A percentile compares a stretch with the other conserved stretches of the same genome.
Conservation (phyloP, 2,888 invertebrate species). For the Andrena bicolor region DNA sequence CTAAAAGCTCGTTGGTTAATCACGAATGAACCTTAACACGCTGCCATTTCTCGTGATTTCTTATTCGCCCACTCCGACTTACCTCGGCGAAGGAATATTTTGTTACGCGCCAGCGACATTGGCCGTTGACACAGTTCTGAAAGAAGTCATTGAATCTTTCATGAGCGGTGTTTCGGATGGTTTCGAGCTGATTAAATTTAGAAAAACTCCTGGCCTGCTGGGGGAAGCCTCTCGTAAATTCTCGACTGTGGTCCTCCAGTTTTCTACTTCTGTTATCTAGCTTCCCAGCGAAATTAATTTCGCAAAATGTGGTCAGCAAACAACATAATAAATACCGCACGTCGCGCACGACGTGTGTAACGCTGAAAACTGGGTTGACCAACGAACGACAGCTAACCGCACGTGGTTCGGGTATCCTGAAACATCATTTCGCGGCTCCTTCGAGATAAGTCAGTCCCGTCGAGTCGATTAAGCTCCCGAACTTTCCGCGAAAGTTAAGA, state of each 20-base stretch:
- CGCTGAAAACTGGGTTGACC: constrained; percentile 18
- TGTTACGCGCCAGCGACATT: constrained; percentile 6
- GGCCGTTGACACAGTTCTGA: constrained; percentile 15
- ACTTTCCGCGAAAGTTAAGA: constrained; percentile 22
- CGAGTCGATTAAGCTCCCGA: constrained; percentile 28
- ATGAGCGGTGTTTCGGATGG: constrained; percentile 35
- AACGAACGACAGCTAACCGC: background rate
- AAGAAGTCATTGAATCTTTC: constrained; percentile 53
- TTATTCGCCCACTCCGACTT: background rate
- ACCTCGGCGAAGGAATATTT: constrained; percentile 28
- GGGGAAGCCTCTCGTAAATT: constrained; percentile 10
- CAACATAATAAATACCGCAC: background rate
- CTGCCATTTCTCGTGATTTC: background rate
- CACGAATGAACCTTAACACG: background rate
- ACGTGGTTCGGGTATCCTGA: background rate
- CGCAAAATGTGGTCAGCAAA: background rate
- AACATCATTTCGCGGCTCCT: constrained; percentile 27
- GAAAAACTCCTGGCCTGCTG: constrained; percentile 42
- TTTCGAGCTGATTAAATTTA: constrained; percentile 56
- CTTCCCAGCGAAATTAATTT: constrained; percentile 16
- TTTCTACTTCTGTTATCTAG: constrained; percentile 8
- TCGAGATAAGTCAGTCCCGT: constrained; percentile 30
- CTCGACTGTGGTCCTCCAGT: background rate
- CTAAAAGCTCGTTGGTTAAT: background rate
- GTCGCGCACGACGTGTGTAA: background rate